Percentiles rank a stretch among this genome's conserved stretches.
Evolutionary conservation across 2,888 invertebrate species (phyloP).

Genomic region (Tetragonula carbonaria): DNA sequence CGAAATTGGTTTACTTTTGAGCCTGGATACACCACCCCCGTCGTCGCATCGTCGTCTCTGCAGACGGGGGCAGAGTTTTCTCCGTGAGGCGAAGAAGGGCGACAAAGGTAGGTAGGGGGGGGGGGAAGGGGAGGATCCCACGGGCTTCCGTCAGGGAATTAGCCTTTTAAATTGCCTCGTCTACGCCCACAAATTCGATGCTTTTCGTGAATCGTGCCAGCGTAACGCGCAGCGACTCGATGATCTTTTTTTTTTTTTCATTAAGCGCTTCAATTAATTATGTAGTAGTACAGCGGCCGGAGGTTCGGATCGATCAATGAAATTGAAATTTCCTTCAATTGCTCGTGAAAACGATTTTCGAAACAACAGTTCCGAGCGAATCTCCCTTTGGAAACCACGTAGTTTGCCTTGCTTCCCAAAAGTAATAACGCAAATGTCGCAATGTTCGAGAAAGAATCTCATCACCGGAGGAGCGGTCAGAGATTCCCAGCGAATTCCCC

Average conservation of each 20-base stretch:
- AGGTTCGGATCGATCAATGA: no score
- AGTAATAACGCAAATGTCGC: neutral
- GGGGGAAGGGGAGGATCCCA: slow-evolving; percentile 52
- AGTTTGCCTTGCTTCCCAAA: neutral
- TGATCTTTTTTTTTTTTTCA: neutral
- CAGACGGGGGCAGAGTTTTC: slow-evolving; percentile 46
- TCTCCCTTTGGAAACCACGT: no score
- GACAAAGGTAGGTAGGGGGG: slow-evolving; percentile 54
- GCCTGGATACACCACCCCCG: slow-evolving; percentile 62
- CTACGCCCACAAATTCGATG: slow-evolving; percentile 67
- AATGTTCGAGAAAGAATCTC: neutral
- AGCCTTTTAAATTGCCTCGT: slow-evolving; percentile 83
- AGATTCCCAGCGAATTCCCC: neutral
- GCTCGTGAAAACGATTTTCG: no score
- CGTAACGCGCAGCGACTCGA: neutral
- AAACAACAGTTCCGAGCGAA: no score
- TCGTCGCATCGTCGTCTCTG: slow-evolving; percentile 44
- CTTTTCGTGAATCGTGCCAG: slow-evolving; percentile 42
- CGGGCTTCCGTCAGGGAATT: slow-evolving; percentile 78
- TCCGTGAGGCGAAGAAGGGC: slow-evolving; percentile 54
- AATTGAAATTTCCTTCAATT: no score
- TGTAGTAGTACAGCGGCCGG: no score
- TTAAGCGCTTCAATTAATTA: neutral
- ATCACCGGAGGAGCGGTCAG: neutral
- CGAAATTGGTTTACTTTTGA: slow-evolving; percentile 84